Evolutionary conservation across 2,888 invertebrate genomes (phyloP).

Genomic region (Spodoptera picta): DNA sequence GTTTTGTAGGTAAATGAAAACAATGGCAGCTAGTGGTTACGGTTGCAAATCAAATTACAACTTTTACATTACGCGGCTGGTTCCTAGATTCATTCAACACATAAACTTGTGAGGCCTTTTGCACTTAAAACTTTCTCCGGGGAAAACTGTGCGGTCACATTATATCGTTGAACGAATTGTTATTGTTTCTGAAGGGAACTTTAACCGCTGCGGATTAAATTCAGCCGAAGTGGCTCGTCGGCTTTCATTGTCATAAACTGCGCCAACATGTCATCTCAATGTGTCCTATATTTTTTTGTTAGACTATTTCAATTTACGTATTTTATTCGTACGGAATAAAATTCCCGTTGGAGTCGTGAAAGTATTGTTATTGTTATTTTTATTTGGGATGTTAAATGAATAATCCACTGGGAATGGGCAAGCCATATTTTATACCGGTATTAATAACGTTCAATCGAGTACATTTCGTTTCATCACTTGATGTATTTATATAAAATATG

Average conservation of each 20-base stretch:
- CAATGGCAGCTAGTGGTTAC: slow-evolving; percentile 72
- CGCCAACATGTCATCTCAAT: slow-evolving; percentile 60
- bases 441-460: background rate
- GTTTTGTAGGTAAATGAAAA: slow-evolving; percentile 72
- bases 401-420: slow-evolving; percentile 6
- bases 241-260: slow-evolving; percentile 64
- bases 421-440: background rate
- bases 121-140: slow-evolving; percentile 79
- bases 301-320: slow-evolving; percentile 49
- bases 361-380: slow-evolving; percentile 38
- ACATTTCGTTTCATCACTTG: no score
- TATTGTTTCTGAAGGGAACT: slow-evolving; percentile 81
- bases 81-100: slow-evolving; percentile 78
- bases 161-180: slow-evolving; percentile 79
- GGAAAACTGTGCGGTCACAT: slow-evolving; percentile 76
- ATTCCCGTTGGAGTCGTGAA: slow-evolving; percentile 30
- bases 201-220: slow-evolving; percentile 74
- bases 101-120: slow-evolving; percentile 82
- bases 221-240: slow-evolving; percentile 66
- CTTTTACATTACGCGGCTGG: slow-evolving; percentile 78
- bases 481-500: background rate
- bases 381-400: slow-evolving; percentile 37
- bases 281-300: slow-evolving; percentile 55
- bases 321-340: slow-evolving; percentile 48
- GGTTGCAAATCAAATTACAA: slow-evolving; percentile 82